Conservation (phyloP, 2,113 vertebrate species). For the Xenopus borealis region DNA sequence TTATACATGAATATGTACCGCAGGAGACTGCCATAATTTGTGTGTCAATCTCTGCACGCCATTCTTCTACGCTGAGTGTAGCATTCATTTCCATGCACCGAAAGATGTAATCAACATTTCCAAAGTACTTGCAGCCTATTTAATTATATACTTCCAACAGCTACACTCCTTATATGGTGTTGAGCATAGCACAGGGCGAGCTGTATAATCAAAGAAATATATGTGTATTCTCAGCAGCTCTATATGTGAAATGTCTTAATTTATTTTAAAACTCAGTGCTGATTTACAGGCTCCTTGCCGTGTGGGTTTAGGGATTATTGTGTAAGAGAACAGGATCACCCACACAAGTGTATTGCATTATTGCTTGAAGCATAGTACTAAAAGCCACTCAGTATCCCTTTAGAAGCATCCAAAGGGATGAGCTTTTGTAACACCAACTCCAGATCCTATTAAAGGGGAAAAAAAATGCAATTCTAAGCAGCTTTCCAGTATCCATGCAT, state of each 20-base stretch:
- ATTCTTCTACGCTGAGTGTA: conserved; percentile 49
- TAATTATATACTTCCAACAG: conserved; percentile 57
- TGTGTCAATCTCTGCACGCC: conserved; percentile 32
- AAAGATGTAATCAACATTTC: conserved; percentile 52
- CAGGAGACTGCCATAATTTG: conserved; percentile 26
- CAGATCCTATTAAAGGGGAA: no score
- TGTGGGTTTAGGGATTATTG: conserved; percentile 20
- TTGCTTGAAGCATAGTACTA: background rate
- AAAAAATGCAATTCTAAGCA: no score
- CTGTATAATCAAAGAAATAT: conserved; percentile 23
- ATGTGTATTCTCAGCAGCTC: conserved; percentile 6
- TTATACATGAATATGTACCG: conserved; percentile 21
- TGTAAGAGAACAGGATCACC: conserved; percentile 15
- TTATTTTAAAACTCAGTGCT: background rate
- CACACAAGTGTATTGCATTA: conserved; percentile 28
- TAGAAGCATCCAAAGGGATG: no score
- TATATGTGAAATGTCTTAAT: conserved; percentile 18
- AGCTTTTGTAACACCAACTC: no score
- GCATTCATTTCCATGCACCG: conserved; percentile 42
- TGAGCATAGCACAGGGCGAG: background rate
- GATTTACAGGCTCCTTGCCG: conserved; percentile 3
- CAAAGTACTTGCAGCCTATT: conserved; percentile 49
- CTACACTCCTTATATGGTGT: conserved; percentile 16
- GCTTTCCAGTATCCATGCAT: no score
- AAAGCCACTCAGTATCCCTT: no score